Evolutionary conservation across 1,140 invertebrate genomes (phyloP).

Genomic region (Heliconius congener): DNA sequence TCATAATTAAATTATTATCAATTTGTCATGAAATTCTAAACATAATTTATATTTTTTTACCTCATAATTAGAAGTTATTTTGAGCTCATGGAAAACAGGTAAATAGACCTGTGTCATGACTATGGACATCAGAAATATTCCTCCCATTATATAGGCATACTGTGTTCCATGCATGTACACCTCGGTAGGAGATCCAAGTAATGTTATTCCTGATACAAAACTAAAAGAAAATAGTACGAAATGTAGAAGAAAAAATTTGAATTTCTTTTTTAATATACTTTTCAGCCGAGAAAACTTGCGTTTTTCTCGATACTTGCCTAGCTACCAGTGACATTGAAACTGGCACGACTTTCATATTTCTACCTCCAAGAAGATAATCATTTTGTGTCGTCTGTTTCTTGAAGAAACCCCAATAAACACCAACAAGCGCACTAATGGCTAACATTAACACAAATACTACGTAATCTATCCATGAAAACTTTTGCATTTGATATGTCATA

Average conservation of each 20-base stretch:
- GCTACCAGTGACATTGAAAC: constrained; percentile 90
- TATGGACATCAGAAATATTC: constrained; percentile 85
- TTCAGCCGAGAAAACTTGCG: background rate
- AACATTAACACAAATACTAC: constrained; percentile 87
- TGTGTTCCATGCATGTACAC: constrained; percentile 91
- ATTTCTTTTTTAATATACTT: background rate
- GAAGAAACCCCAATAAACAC: constrained; percentile 87
- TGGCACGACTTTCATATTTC: constrained; percentile 89
- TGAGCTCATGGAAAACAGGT: constrained; percentile 91
- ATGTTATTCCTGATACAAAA: constrained; percentile 93
- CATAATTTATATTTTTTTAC: constrained; percentile 68
- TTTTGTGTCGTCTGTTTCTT: constrained; percentile 82
- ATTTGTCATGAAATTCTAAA: no score
- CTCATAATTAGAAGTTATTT: constrained; percentile 92
- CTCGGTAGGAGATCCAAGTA: constrained; percentile 91
- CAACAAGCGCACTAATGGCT: constrained; percentile 84
- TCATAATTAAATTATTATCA: no score
- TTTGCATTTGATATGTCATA: constrained; percentile 79
- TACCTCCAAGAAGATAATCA: constrained; percentile 91
- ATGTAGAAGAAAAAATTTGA: background rate
- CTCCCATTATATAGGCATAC: constrained; percentile 86
- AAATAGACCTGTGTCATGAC: constrained; percentile 88
- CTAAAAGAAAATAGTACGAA: constrained; percentile 76
- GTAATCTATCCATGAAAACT: constrained; percentile 86
- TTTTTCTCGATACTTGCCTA: constrained; percentile 74